Evolutionary conservation across 2,113 vertebrate genomes (phyloP), one percentile per base, ranked within the genome.

Genomic region (Lasiurus borealis): DNA sequence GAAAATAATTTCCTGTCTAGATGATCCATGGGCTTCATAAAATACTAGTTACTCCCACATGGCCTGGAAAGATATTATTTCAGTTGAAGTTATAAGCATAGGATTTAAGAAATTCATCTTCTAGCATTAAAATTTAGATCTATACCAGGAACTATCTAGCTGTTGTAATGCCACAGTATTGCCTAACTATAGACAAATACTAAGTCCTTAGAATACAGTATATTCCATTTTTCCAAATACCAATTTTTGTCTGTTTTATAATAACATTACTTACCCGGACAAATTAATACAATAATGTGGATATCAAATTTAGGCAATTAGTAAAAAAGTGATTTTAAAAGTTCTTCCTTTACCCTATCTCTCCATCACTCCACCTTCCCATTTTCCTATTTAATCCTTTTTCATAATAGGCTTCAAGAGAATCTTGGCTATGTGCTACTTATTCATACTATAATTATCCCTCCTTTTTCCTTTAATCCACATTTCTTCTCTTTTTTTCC

Each of bases 1-100:
- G 71, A 87, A 93, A 95, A 88, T 95, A 95, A 94, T 96, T 87
- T 95, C 52, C 59, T 92, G 52, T 85, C 84, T 71, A 80, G 27
- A 75, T 95, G 90, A 94, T 93, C 88, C 40, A 87, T 66, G 57
- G 34, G 23, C 54, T 91, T 95, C 71, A 84, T 96, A 91, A 96
- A 93, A 96, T 78, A 54, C 73, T 73, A 76, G 50, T 16, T 68
- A 91, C 76, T 34, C 19, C 44, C 57, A 90, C 11, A 88, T 36
- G 46, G 46, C 72, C 59, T 76, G 15, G 11, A 90, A 59, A 21
- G 23, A 82, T 62, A 71, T 93, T 90, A 54, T 68, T 46, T 88
- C 73, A 85, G 34, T 29, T 93, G 59, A 90, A 66, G 59, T 57
- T 86, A 36, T 73, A 94, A 95, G 71, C 23, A 62, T 73, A 68